A percentile compares a stretch with the other conserved stretches of the same genome.
These are phyloP conservation scores for Caenorhabditis sp. DNA, from an alignment of 2,888 invertebrate genomes.

Conservation along the genomic window DNA sequence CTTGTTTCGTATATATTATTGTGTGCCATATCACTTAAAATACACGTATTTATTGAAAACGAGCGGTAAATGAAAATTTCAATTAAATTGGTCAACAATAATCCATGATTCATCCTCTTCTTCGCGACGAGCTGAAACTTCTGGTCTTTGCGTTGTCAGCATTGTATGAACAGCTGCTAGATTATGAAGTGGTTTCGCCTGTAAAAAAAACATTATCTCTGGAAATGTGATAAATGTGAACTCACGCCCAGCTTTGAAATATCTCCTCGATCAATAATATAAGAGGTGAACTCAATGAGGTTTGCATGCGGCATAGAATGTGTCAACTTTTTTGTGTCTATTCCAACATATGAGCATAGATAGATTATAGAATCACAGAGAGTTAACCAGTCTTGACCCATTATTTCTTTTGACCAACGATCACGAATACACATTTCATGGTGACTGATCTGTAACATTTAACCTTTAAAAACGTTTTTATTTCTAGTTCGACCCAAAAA, in stretches of 20 bases:
- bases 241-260: constrained; percentile 18
- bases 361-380: constrained; percentile 32
- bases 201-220: constrained; percentile 10
- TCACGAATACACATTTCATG: constrained; percentile 34
- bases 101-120: constrained; percentile 35
- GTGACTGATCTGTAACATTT: constrained; percentile 18
- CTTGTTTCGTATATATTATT: neutral
- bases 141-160: constrained; percentile 20
- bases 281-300: constrained; percentile 18
- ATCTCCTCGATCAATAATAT: constrained; percentile 14
- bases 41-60: constrained; percentile 8
- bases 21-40: neutral
- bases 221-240: neutral
- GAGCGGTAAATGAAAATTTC: neutral
- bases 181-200: constrained; percentile 17
- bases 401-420: constrained; percentile 24
- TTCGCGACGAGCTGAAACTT: constrained; percentile 12
- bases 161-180: constrained; percentile 21
- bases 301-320: constrained; percentile 29
- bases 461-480: too few relatives aligned
- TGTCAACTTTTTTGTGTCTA: constrained; percentile 14
- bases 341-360: constrained; percentile 31
- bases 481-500: too few relatives aligned
- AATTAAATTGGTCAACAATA: constrained; percentile 21
- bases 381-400: constrained; percentile 28